Evolutionary conservation across 1,140 invertebrate genomes (phyloP).

Genomic region (Dendroctonus valens): DNA sequence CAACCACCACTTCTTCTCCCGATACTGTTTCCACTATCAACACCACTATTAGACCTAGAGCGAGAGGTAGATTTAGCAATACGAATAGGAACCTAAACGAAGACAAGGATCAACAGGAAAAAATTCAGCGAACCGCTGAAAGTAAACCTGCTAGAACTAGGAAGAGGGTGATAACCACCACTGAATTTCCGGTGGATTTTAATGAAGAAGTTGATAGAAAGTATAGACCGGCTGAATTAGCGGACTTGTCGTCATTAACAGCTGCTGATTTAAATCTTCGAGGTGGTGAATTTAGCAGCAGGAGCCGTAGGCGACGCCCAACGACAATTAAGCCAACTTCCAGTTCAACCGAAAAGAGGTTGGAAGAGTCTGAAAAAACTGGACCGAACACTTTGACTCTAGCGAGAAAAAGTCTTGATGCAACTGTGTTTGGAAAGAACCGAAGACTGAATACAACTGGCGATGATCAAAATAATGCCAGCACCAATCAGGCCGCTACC

Average conservation of each 20-base stretch:
- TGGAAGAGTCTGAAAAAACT: slow-evolving; percentile 41
- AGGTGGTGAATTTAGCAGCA: slow-evolving; percentile 13
- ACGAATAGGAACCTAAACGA: slow-evolving; percentile 19
- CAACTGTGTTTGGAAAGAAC: slow-evolving; percentile 24
- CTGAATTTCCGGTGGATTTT: slow-evolving; percentile 10
- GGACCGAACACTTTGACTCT: slow-evolving; percentile 36
- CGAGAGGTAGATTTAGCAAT: slow-evolving; percentile 50
- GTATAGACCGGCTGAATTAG: slow-evolving; percentile 42
- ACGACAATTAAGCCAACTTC: slow-evolving; percentile 40
- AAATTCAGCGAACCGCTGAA: slow-evolving; percentile 16
- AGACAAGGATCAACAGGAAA: slow-evolving; percentile 27
- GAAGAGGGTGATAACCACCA: slow-evolving; percentile 8
- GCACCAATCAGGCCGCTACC: slow-evolving; percentile 19
- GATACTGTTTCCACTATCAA: slow-evolving; percentile 8
- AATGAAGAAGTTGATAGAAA: slow-evolving; percentile 34
- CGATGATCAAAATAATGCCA: slow-evolving; percentile 35
- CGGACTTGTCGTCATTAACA: slow-evolving; percentile 51
- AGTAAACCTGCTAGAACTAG: slow-evolving; percentile 21
- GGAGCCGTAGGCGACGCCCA: slow-evolving; percentile 32
- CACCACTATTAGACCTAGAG: slow-evolving; percentile 20
- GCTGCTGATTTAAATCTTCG: slow-evolving; percentile 43
- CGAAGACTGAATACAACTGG: slow-evolving; percentile 22
- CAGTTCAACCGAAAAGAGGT: slow-evolving; percentile 35
- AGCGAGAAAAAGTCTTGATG: slow-evolving; percentile 34
- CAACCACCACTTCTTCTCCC: not conserved